phyloP scores from a whole-genome alignment of 2,113 vertebrate genomes.

The Labeo rohita region DNA sequence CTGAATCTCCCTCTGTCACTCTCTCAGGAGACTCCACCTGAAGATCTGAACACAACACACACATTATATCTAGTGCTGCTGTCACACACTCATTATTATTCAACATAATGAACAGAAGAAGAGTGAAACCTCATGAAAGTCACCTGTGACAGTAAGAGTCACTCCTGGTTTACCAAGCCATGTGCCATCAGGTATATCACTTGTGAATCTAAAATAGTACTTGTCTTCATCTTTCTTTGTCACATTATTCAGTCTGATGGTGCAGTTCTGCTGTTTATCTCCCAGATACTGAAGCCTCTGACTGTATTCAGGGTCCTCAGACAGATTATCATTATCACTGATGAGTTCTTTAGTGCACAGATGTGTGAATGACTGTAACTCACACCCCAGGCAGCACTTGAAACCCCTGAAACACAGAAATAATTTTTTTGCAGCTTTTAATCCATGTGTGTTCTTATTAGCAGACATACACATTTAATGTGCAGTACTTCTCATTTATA shows the following conservation, averaged over 20 bases:
- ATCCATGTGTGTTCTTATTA: too few relatives aligned
- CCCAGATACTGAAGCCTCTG: not conserved
- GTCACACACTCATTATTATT: not conserved
- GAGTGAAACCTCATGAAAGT: not conserved
- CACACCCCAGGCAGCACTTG: too few relatives aligned
- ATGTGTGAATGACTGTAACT: too few relatives aligned
- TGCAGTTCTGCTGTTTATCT: not conserved
- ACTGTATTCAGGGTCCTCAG: too few relatives aligned
- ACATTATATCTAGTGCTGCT: not conserved
- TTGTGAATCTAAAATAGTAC: not conserved
- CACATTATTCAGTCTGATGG: not conserved
- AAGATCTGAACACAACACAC: conserved; percentile 6
- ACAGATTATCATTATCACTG: too few relatives aligned
- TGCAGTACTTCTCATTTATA: too few relatives aligned
- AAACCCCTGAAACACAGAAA: too few relatives aligned
- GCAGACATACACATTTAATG: too few relatives aligned
- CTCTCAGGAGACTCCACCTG: conserved; percentile 1
- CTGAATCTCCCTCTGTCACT: conserved; percentile 1
- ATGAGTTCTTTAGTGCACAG: too few relatives aligned
- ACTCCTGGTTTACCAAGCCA: not conserved
- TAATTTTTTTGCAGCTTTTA: too few relatives aligned
- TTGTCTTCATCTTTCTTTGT: not conserved
- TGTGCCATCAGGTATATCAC: not conserved
- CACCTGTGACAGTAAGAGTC: not conserved
- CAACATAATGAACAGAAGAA: too few relatives aligned